phyloP scores from a whole-genome alignment of 2,888 invertebrate species.

The Pecten maximus region DNA sequence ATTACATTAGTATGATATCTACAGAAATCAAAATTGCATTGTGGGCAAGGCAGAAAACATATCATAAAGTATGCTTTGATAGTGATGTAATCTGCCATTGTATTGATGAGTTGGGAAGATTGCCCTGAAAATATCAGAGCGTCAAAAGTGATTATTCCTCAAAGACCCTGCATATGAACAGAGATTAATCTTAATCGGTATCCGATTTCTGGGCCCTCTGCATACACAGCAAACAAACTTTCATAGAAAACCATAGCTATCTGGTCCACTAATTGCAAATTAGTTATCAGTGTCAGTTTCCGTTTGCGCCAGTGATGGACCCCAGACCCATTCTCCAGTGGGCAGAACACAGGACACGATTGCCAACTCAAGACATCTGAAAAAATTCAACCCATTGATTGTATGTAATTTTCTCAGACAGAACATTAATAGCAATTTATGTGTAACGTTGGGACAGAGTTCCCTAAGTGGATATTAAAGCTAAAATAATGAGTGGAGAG shows the following conservation, averaged over 20 bases:
- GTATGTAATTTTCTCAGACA: slow-evolving; percentile 50
- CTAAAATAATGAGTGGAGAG: slow-evolving; percentile 40
- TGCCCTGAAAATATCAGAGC: slow-evolving; percentile 45
- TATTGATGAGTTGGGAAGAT: slow-evolving; percentile 50
- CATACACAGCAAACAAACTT: slow-evolving; percentile 51
- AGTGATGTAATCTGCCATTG: slow-evolving; percentile 37
- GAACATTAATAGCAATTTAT: slow-evolving; percentile 55
- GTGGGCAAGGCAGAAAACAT: slow-evolving; percentile 13
- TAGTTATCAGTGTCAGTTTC: slow-evolving; percentile 54
- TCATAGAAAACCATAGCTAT: slow-evolving; percentile 39
- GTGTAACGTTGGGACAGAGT: slow-evolving; percentile 44
- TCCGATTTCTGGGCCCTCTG: slow-evolving; percentile 54
- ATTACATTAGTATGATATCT: slow-evolving; percentile 23
- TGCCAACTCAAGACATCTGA: slow-evolving; percentile 34
- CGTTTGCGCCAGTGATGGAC: slow-evolving; percentile 47
- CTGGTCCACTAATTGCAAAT: slow-evolving; percentile 53
- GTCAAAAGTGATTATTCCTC: slow-evolving; percentile 55
- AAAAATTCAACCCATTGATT: slow-evolving; percentile 50
- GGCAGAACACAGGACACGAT: slow-evolving; percentile 26
- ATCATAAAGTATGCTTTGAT: slow-evolving; percentile 27
- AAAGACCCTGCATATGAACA: slow-evolving; percentile 47
- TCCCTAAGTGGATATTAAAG: slow-evolving; percentile 54
- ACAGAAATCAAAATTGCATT: slow-evolving; percentile 30
- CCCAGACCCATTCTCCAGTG: slow-evolving; percentile 49
- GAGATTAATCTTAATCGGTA: slow-evolving; percentile 57